A percentile compares a stretch with the other conserved stretches of the same genome.
Conservation (phyloP, 1,140 invertebrate species). For the Eciton burchellii region DNA sequence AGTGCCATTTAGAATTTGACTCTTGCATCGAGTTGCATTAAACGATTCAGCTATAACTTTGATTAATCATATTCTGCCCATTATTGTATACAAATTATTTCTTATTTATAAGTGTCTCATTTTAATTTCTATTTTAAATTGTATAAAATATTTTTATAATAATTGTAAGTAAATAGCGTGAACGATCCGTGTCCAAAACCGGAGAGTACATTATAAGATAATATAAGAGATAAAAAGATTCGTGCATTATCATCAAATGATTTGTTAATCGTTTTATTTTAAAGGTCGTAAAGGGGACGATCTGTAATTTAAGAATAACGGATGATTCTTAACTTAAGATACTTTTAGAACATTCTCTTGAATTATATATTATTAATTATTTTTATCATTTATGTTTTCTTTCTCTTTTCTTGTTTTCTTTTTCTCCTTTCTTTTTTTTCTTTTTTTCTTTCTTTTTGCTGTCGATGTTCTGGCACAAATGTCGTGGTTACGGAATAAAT, state of each 20-base stretch:
- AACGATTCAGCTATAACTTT: slow-evolving; percentile 31
- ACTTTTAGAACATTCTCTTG: slow-evolving; percentile 42
- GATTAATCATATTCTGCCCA: slow-evolving; percentile 19
- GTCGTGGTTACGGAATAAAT: slow-evolving; percentile 19
- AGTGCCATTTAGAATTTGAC: slow-evolving; percentile 52
- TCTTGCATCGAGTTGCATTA: slow-evolving; percentile 19
- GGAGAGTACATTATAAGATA: slow-evolving; percentile 55
- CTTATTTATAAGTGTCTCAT: slow-evolving; percentile 10
- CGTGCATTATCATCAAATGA: slow-evolving; percentile 41
- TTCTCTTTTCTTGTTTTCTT: no score
- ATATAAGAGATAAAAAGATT: slow-evolving; percentile 54
- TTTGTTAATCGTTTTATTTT: slow-evolving; percentile 51
- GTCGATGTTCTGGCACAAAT: not conserved
- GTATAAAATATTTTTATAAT: slow-evolving; percentile 43
- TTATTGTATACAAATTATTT: slow-evolving; percentile 29
- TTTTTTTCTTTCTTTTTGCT: slow-evolving; percentile 38
- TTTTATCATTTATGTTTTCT: slow-evolving; percentile 35
- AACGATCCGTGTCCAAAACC: slow-evolving; percentile 60
- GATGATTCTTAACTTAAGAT: slow-evolving; percentile 46
- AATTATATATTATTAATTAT: slow-evolving; percentile 48
- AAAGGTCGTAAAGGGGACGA: slow-evolving; percentile 33
- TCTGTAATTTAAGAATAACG: slow-evolving; percentile 52
- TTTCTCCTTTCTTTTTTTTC: not conserved
- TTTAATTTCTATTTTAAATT: slow-evolving; percentile 37
- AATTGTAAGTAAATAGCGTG: slow-evolving; percentile 48